Percentiles rank a stretch among this genome's conserved stretches.
phyloP scores from a whole-genome alignment of 2,797 vertebrate species.

The Liasis olivaceus region DNA sequence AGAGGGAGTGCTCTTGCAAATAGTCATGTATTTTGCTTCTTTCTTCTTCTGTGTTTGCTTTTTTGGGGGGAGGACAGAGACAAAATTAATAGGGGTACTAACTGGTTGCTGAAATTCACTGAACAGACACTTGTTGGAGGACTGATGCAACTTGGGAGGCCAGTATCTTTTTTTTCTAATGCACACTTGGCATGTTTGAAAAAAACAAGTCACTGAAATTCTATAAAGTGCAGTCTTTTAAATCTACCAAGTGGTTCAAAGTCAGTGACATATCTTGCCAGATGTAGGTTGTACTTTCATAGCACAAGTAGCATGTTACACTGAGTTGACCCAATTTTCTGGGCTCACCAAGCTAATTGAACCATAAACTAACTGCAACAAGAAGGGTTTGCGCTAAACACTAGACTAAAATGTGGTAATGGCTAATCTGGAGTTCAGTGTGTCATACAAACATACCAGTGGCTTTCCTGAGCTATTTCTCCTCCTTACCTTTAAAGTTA shows the following conservation, averaged over 20 bases:
- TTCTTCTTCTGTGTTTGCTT: not conserved
- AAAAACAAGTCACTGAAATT: not conserved
- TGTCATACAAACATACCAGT: not conserved
- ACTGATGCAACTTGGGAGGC: not conserved
- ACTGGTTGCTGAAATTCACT: conserved; percentile 16
- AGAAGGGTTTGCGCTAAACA: not conserved
- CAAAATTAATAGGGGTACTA: conserved; percentile 16
- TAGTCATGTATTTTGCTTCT: not conserved
- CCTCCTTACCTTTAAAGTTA: not conserved
- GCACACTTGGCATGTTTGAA: not conserved
- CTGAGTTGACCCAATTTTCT: not conserved
- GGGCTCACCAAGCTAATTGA: not conserved
- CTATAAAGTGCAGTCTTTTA: not conserved
- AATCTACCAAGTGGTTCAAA: not conserved
- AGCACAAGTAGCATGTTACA: not conserved
- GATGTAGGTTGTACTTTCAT: not conserved
- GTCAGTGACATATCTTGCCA: not conserved
- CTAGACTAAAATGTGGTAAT: not conserved
- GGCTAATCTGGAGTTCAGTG: not conserved
- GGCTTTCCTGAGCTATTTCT: not conserved
- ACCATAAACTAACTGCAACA: not conserved
- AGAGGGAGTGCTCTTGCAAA: not conserved
- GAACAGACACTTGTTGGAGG: not conserved
- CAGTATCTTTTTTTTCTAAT: not conserved
- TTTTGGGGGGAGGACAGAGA: not conserved